phyloP scores from a whole-genome alignment of 2,888 invertebrate species.

The Xestoiulus laeticollis region DNA sequence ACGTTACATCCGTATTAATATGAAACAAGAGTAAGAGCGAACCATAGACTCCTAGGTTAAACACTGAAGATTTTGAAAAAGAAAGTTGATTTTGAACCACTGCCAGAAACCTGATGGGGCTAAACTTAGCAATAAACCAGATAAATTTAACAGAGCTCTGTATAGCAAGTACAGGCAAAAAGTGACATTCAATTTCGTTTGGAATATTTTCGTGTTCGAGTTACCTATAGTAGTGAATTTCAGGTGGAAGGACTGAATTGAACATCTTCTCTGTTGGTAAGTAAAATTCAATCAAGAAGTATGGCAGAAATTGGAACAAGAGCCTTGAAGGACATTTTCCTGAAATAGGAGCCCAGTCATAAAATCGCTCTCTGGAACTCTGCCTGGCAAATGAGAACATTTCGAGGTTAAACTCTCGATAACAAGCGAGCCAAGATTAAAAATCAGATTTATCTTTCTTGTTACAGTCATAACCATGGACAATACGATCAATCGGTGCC shows the following conservation, averaged over 20 bases:
- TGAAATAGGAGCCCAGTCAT: neutral
- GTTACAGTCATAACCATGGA: neutral
- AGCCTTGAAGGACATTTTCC: neutral
- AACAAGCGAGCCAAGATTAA: neutral
- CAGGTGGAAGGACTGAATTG: neutral
- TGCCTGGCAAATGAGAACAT: neutral
- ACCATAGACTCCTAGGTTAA: neutral
- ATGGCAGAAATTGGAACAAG: neutral
- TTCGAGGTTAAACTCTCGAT: neutral
- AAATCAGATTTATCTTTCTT: neutral
- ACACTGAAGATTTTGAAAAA: neutral
- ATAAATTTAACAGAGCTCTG: neutral
- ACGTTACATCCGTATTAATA: neutral
- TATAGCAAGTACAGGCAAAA: neutral
- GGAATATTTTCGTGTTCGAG: neutral
- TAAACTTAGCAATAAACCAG: neutral
- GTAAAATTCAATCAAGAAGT: neutral
- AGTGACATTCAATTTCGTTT: neutral
- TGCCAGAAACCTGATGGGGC: neutral
- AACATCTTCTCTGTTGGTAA: neutral
- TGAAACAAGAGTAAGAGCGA: neutral
- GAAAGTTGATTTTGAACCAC: neutral
- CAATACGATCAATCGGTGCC: neutral
- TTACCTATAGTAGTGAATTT: neutral
- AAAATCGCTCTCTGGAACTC: neutral